These are phyloP conservation scores for Phlogophora meticulosa DNA, from an alignment of 2,888 invertebrate genomes.

Conservation along the genomic window DNA sequence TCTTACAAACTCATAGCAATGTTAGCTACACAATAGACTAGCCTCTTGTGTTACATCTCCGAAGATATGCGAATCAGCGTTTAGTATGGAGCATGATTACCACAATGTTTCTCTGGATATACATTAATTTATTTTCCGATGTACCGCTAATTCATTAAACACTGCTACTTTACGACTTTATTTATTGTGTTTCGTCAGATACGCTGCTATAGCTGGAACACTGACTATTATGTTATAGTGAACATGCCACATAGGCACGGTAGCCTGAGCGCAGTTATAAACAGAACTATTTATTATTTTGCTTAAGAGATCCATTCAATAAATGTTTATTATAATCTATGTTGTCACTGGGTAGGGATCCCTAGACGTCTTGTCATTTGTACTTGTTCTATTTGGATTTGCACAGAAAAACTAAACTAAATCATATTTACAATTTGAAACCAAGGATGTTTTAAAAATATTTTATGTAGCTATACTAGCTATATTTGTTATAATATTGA, in stretches of 20 bases:
- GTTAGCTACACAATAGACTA: background rate
- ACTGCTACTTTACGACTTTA: background rate
- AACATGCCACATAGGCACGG: background rate
- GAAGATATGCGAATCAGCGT: background rate
- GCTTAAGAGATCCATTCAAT: background rate
- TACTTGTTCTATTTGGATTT: background rate
- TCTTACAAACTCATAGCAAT: conserved; percentile 6
- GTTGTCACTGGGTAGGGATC: background rate
- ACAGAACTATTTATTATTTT: background rate
- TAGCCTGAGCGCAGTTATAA: background rate
- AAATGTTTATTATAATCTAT: background rate
- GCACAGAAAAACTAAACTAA: background rate
- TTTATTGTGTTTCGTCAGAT: background rate
- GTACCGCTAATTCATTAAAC: background rate
- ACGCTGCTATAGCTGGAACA: background rate
- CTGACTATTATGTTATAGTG: background rate
- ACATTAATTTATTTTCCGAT: conserved; percentile 7
- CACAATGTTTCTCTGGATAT: conserved; percentile 16
- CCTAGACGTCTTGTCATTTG: background rate
- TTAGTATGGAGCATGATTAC: conserved; percentile 8
- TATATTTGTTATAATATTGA: no score
- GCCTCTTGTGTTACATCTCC: conserved; percentile 23
- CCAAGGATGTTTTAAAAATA: no score
- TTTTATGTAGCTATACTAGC: no score
- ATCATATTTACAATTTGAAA: no score